Evolutionary conservation across 1,140 invertebrate genomes (phyloP).

Genomic region (Helicoverpa armigera): DNA sequence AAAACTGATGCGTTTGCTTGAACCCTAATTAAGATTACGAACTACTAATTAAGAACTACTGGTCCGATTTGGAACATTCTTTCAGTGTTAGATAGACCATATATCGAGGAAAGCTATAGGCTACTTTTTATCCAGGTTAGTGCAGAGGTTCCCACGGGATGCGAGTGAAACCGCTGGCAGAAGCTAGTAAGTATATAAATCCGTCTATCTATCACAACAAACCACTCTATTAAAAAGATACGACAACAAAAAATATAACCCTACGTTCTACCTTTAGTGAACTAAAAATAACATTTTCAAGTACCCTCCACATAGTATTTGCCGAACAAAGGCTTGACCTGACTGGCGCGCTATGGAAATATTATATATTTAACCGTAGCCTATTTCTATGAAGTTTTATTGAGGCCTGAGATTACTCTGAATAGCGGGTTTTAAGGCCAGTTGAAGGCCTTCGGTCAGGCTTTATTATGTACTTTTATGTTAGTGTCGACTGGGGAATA

Average conservation of each 20-base stretch:
- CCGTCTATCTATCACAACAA: no score
- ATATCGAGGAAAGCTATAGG: no score
- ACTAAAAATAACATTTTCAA: constrained; percentile 37
- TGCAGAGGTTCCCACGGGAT: no score
- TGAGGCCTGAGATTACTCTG: constrained; percentile 9
- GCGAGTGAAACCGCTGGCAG: no score
- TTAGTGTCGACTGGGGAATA: not conserved
- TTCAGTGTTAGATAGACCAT: no score
- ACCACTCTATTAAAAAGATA: not conserved
- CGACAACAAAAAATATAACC: not conserved
- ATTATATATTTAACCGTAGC: not conserved
- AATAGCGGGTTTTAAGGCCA: constrained; percentile 5
- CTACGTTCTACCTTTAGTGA: not conserved
- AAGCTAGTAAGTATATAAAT: no score
- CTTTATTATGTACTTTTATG: constrained; percentile 1
- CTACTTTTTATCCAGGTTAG: no score
- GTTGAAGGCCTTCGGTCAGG: no score
- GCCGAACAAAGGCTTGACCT: constrained; percentile 33
- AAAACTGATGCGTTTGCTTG: no score
- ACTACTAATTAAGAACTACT: no score
- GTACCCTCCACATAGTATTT: constrained; percentile 10
- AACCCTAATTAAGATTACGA: no score
- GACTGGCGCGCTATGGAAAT: constrained; percentile 20
- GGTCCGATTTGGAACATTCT: no score
- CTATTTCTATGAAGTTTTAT: constrained; percentile 15